Conservation (phyloP, 2,888 invertebrate genomes). For the Brenthis daphne region DNA sequence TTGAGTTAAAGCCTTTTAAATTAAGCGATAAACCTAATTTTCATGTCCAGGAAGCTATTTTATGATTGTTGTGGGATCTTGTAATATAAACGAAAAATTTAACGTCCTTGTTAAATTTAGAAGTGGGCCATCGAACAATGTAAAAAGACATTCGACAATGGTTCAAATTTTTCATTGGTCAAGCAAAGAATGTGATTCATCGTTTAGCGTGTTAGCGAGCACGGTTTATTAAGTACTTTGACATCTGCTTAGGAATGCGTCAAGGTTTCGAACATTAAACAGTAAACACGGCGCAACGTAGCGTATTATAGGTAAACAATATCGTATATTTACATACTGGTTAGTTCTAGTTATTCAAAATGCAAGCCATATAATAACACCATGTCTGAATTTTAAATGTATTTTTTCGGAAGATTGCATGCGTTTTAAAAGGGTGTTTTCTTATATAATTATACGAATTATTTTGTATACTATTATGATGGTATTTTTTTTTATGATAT, state of each 20-base stretch:
- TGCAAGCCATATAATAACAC: background rate
- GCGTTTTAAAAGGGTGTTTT: too few relatives aligned
- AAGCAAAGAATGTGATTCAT: slow-evolving; percentile 32
- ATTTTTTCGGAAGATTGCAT: too few relatives aligned
- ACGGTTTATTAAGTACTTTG: slow-evolving; percentile 64
- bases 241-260: slow-evolving; percentile 73
- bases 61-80: slow-evolving; percentile 54
- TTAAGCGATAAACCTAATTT: slow-evolving; percentile 58
- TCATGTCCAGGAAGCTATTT: slow-evolving; percentile 48
- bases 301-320: slow-evolving; percentile 64
- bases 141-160: slow-evolving; percentile 15
- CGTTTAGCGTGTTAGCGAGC: slow-evolving; percentile 37
- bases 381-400: background rate
- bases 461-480: too few relatives aligned
- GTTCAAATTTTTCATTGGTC: slow-evolving; percentile 9
- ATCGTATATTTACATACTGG: slow-evolving; percentile 42
- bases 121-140: slow-evolving; percentile 48
- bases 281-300: slow-evolving; percentile 44
- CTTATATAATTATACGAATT: too few relatives aligned
- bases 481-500: too few relatives aligned
- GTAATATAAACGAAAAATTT: slow-evolving; percentile 51
- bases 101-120: slow-evolving; percentile 49
- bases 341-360: background rate
- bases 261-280: slow-evolving; percentile 61
- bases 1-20: slow-evolving; percentile 42